These are phyloP conservation scores for Varecia variegata DNA, from an alignment of 2,797 vertebrate species.

Conservation along the genomic window DNA sequence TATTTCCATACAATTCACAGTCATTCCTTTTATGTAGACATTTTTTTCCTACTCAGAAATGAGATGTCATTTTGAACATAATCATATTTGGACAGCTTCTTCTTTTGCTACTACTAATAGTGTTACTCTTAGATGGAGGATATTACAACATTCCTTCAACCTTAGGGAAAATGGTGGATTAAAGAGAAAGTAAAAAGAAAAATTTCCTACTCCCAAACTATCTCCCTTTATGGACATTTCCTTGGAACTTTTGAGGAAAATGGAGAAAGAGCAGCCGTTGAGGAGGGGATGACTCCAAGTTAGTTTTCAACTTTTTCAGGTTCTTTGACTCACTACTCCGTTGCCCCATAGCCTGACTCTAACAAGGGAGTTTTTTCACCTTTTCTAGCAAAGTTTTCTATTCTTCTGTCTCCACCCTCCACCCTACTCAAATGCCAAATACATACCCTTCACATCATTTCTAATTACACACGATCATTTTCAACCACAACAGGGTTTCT, in stretches of 20 bases:
- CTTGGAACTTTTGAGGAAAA: neutral
- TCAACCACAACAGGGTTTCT: neutral
- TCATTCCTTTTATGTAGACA: accelerated
- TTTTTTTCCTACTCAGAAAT: neutral
- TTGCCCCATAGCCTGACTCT: neutral
- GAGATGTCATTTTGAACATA: neutral
- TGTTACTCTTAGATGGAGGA: neutral
- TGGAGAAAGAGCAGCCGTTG: neutral
- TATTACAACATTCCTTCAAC: neutral
- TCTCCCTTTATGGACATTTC: neutral
- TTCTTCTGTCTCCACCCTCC: too few relatives aligned
- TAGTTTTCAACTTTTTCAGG: neutral
- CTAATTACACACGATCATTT: accelerated
- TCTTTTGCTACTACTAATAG: neutral
- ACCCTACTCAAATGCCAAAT: neutral
- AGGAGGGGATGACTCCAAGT: neutral
- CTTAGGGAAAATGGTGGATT: neutral
- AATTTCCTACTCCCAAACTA: too few relatives aligned
- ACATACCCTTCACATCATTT: neutral
- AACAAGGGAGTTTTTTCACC: neutral
- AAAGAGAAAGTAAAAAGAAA: neutral
- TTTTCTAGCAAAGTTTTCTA: neutral
- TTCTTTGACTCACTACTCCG: neutral
- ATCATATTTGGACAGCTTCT: neutral
- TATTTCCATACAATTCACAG: neutral